Base-by-base conservation (phyloP, 2,797 vertebrate species). In the Myripristis murdjan region DNA sequence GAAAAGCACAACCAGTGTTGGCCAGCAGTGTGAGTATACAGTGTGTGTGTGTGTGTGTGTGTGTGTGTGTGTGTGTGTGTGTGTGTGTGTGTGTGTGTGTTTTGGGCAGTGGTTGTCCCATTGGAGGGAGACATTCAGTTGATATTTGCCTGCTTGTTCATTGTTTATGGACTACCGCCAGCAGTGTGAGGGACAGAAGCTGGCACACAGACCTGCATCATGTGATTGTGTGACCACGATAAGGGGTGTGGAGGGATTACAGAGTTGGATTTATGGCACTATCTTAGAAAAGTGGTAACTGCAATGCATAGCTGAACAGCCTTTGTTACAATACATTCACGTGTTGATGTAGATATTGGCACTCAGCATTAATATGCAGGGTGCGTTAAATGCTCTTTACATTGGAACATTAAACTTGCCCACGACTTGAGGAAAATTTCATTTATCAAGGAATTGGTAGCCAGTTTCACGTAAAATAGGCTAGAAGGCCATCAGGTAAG, bases 1-100 rank as follows among this genome's bases (percentile, higher is more conserved):
- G 69, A 90, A 86, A 76, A 87, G 79, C 72, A 69, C 69, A 86
- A 57, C 58, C 62, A 60, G 71, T 69, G 62, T 61, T 86, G 78
- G 87, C 80, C 73, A 51, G 66, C 14, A 15, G 49, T 64, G 46
- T 65, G 81, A 79, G 77, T 81, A 1, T 73, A 48, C 43, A 16
- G 22, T 75, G 55, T 49, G 53, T 70, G 57, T 22, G 10, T 31
- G n/a, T n/a, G n/a, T n/a, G n/a, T n/a, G n/a, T n/a, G n/a, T n/a
- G n/a, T n/a, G n/a, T n/a, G n/a, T n/a, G n/a, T n/a, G n/a, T n/a
- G n/a, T n/a, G 22, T 75, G 55, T 49, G 53, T 70, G 57, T 22
- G 10, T 31, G n/a, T n/a, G n/a, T n/a, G n/a, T n/a, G n/a, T n/a
- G n/a, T n/a, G n/a, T n/a, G n/a, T n/a, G n/a, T n/a, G n/a, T n/a